Conservation (phyloP, 2,888 invertebrate species). For the Mythimna pallens region DNA sequence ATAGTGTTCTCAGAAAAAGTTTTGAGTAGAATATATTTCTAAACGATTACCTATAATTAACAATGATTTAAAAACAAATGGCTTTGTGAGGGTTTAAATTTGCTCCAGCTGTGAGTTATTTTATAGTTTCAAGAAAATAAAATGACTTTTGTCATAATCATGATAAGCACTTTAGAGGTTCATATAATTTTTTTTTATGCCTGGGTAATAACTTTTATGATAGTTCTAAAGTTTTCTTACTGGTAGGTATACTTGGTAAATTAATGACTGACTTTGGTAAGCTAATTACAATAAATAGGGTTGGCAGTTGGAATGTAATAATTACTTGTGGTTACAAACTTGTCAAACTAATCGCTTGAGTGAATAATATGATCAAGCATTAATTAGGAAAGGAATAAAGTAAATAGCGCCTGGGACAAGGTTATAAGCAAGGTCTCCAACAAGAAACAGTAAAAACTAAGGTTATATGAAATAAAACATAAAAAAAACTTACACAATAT, state of each 20-base stretch:
- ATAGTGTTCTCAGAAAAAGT: not conserved
- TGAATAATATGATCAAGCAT: constrained; percentile 30
- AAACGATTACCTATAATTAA: not conserved
- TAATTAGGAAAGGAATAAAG: constrained; percentile 27
- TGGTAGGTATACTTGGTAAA: not conserved
- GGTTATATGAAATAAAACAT: constrained; percentile 56
- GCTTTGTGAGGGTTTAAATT: not conserved
- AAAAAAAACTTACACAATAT: constrained; percentile 64
- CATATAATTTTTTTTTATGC: not conserved
- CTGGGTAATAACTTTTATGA: too few relatives aligned
- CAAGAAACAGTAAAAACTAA: constrained; percentile 61
- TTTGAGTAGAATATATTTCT: not conserved
- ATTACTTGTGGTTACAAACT: constrained; percentile 26
- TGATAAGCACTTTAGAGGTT: not conserved
- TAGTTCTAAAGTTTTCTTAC: not conserved
- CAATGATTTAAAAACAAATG: not conserved
- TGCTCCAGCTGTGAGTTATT: not conserved
- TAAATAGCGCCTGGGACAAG: constrained; percentile 55
- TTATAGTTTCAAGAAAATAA: not conserved
- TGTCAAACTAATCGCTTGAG: constrained; percentile 20
- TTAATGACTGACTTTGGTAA: not conserved
- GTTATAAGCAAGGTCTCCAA: constrained; percentile 54
- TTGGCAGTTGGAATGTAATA: not conserved
- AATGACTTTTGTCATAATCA: not conserved
- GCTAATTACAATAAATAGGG: not conserved